A percentile compares a stretch with the other conserved stretches of the same genome.
These are phyloP conservation scores for Hypomecis punctinalis DNA, from an alignment of 2,888 invertebrate genomes.

Conservation along the genomic window DNA sequence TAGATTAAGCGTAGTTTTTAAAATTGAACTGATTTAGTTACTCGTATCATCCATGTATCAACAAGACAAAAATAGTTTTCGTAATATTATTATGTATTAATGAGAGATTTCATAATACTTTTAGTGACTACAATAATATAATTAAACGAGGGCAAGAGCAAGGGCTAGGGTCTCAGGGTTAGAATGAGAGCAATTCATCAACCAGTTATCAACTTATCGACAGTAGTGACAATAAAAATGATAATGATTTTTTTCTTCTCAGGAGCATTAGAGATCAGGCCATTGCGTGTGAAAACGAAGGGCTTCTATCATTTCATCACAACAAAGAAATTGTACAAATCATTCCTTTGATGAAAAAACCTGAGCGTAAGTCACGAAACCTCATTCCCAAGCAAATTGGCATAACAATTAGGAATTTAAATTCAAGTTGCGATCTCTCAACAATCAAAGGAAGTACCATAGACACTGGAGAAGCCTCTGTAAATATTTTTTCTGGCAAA, in stretches of 20 bases:
- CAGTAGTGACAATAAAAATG: conserved; percentile 6
- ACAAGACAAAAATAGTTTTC: not conserved
- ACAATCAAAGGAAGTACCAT: conserved; percentile 32
- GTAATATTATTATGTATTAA: not conserved
- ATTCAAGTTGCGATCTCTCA: conserved; percentile 30
- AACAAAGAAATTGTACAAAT: conserved; percentile 10
- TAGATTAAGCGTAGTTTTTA: too few species aligned
- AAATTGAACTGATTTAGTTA: too few species aligned
- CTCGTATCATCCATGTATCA: too few species aligned
- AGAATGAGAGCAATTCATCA: conserved; percentile 5
- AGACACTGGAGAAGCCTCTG: not conserved
- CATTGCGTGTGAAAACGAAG: conserved; percentile 7
- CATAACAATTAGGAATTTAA: conserved; percentile 31
- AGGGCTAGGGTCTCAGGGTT: conserved; percentile 11
- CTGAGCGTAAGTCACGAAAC: conserved; percentile 20
- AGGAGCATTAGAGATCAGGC: conserved; percentile 11
- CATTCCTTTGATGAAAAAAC: conserved; percentile 11
- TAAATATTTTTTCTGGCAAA: not conserved
- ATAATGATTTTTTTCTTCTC: not conserved
- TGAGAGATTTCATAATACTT: conserved; percentile 8
- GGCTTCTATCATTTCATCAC: conserved; percentile 17
- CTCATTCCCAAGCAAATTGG: conserved; percentile 19
- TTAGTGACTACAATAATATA: not conserved
- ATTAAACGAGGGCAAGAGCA: not conserved
- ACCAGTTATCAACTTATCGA: not conserved